These are phyloP conservation scores for Whitmania pigra DNA, from an alignment of 1,140 invertebrate species.

Conservation along the genomic window DNA sequence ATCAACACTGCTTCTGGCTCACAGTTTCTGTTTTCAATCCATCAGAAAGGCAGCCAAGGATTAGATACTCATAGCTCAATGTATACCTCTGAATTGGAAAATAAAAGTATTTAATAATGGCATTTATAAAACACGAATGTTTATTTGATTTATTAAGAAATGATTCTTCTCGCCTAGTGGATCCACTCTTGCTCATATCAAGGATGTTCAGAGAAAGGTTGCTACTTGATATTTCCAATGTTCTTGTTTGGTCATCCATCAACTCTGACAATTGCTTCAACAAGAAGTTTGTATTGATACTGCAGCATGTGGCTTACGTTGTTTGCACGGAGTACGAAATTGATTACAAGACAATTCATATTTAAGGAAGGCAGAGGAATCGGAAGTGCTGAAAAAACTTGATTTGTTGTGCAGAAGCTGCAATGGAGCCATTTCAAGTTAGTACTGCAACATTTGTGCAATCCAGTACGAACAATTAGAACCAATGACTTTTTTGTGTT, in stretches of 20 bases:
- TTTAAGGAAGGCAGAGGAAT: neutral
- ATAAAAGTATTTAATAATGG: neutral
- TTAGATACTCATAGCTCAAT: neutral
- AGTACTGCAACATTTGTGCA: neutral
- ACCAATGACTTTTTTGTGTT: neutral
- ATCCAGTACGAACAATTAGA: neutral
- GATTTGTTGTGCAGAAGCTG: neutral
- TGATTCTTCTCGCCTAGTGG: neutral
- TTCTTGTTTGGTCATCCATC: neutral
- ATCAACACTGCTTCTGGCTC: neutral
- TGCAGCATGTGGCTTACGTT: neutral
- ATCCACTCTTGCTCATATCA: neutral
- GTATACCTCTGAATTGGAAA: neutral
- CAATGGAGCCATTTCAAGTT: neutral
- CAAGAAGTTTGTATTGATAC: neutral
- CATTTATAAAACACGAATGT: neutral
- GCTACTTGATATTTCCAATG: neutral
- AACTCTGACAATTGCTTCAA: neutral
- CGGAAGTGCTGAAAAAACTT: neutral
- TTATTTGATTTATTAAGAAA: neutral
- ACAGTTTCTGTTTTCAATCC: neutral
- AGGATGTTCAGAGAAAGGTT: slow-evolving; percentile 1
- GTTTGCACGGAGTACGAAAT: neutral
- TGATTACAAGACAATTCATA: neutral
- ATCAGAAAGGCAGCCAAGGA: neutral